Percentiles rank a stretch among this genome's conserved stretches.
Conservation (phyloP, 2,797 vertebrate genomes). For the Silurus aristotelis region DNA sequence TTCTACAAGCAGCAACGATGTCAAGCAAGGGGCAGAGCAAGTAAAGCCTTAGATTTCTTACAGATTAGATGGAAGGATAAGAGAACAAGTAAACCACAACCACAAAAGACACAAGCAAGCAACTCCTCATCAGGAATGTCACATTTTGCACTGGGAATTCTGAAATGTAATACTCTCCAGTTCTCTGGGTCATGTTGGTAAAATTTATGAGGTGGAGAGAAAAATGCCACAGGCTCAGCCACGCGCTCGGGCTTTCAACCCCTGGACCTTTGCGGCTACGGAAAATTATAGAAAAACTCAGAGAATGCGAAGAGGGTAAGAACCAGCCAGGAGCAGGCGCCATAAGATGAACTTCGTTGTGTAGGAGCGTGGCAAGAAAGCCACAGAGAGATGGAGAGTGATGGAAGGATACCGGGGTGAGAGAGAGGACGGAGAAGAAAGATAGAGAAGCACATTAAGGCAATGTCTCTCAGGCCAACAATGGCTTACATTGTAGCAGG, state of each 20-base stretch:
- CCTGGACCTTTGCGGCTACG: conserved; percentile 54
- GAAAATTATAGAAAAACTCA: conserved; percentile 45
- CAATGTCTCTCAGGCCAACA: conserved; percentile 11
- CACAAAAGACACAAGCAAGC: not conserved
- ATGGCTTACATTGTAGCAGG: conserved; percentile 43
- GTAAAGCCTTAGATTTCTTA: not conserved
- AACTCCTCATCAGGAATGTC: not conserved
- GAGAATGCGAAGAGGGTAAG: conserved; percentile 61
- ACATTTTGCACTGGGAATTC: conserved; percentile 26
- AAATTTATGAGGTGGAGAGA: conserved; percentile 9
- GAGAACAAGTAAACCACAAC: conserved; percentile 28
- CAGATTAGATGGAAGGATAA: conserved; percentile 42
- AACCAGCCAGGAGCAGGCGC: conserved; percentile 52
- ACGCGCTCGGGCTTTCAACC: conserved; percentile 65
- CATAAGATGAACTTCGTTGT: conserved; percentile 35
- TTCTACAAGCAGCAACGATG: not conserved
- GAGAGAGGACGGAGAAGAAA: conserved; percentile 4
- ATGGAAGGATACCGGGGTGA: conserved; percentile 7
- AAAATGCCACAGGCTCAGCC: conserved; percentile 62
- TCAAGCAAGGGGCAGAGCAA: not conserved
- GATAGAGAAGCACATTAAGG: conserved; percentile 11
- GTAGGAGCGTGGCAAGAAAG: not conserved
- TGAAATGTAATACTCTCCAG: not conserved
- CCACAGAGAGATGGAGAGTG: not conserved
- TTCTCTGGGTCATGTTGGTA: not conserved